Base-by-base conservation (phyloP, 53 echinoderm and acorn worm genomes). In the Echinometra lucunter region DNA sequence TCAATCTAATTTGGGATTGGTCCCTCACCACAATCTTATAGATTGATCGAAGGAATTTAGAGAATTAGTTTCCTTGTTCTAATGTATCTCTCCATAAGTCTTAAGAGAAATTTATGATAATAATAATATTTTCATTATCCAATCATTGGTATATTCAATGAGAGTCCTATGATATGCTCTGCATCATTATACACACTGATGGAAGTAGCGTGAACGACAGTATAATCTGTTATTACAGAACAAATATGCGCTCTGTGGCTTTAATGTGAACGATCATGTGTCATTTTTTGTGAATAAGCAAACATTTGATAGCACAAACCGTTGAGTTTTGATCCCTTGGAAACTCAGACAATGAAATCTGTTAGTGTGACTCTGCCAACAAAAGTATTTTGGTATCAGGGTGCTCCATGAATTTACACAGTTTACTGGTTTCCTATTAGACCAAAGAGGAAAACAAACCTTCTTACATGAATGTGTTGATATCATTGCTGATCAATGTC, bases 401-500 rank as follows among this genome's bases (percentile, higher is more conserved):
- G n/a, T 85, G 45, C 53, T 45, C 28, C 45, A 85, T 49, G 21
- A 47, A 85, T 85, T 49, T n/a, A 85, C 81, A 40, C 27, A 49
- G 28, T 47, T n/a, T 85, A 49, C 12, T 85, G 85, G 85, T 6
- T 85, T 85, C 85, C 12, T 47, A 45, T 85, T 85, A 13, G 47
- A 85, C 25, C 44, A 81, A 81, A 42, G 44, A 81, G 81, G 81
- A 81, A 81, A 81, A 81, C 81, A 81, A 81, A 81, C 81, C 44
- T 81, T 81, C 21, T 42, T 42, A 81, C 42, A 80, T 81, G 18
- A 81, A 81, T 81, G 19, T 81, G 44, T 81, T 81, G 21, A 81
- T 81, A 2, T 81, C 81, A 42, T 21, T 81, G 81, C 81, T 6
- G 19, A 42, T 44, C 21, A 44, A 42, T 19, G 23, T 19, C 6